Evolutionary conservation across 2,113 vertebrate genomes (phyloP), one percentile per base, ranked within the genome.

Genomic region (Epinephelus moara): DNA sequence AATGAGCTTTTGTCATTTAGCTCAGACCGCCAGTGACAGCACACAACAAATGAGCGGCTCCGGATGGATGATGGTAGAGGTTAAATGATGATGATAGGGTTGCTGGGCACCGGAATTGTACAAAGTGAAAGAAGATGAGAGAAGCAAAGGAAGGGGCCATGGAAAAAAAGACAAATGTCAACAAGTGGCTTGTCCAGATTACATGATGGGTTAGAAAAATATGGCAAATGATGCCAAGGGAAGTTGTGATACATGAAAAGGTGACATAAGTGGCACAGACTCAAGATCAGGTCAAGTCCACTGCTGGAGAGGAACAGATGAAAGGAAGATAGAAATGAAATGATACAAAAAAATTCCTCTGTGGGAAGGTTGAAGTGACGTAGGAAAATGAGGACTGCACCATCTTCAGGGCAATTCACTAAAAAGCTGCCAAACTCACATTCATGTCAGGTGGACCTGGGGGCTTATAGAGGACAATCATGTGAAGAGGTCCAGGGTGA

Each of bases 401-500:
- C 67, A 76, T 81, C 45, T 81, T 63, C 53, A 74, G 63, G 30
- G 70, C 74, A 76, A 59, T 74, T 77, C 50, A 53, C 42, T 40
- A 80, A 86, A 77, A 81, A 80, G 53, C 60, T 72, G n/a, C 59
- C 60, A 42, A 75, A 75, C 70, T 52, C 37, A 33, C 42, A 30
- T 64, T 75, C 50, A 21, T 76, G 82, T 70, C 67, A 81, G 87
- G 78, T 74, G 69, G 42, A 85, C 52, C 78, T 19, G 49, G n/a
- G 42, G 64, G 66, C 75, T 73, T 60, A 75, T 78, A 68, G 72
- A 81, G 71, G 60, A 81, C 81, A 85, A 86, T 88, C 66, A 80
- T 60, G 53, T 77, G 76, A 84, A 87, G 88, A 77, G 82, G 62
- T 60, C 56, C 55, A 15, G 67, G 49, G 60, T 83, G 79, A 63